Base-by-base conservation (phyloP, 2,113 vertebrate genomes). In the Lagopus leucura region DNA sequence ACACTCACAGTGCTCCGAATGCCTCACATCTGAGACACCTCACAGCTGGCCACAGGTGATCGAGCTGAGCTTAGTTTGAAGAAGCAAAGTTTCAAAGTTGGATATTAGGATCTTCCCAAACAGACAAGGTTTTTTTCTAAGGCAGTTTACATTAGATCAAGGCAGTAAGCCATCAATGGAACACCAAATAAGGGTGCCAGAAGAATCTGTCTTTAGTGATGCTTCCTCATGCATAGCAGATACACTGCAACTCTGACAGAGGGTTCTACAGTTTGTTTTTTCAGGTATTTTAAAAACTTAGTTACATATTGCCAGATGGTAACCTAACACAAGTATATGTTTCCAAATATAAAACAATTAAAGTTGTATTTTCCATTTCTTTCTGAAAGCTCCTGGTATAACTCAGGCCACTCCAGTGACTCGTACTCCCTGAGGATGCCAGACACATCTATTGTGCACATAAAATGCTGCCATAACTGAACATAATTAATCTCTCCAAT, bases 1-100 rank as follows among this genome's bases (percentile, higher is more conserved):
- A 21, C 60, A 11, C 50, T 42, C 61, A 38, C 47, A 60, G 55
- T 0, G 6, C 76, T 75, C 67, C 5, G 1, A 15, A 9, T 8
- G 28, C 20, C 8, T 86, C 17, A 27, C 20, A 25, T 7, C n/a
- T 45, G 67, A 88, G 64, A n/a, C 43, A 34, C 52, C 22, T 57
- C 80, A 82, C 87, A 94, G 92, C 92, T 74, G 90, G 50, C 73
- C 93, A 74, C 73, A 66, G 82, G 89, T 66, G 32, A 48, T 48
- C 6, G 21, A 76, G 58, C 86, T 21, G 80, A 73, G 61, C 50
- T 52, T 42, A 8, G 63, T 45, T 3, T 11, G 79, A 42, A 75
- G 89, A 14, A 85, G 61, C 6, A 10, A 11, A 9, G 22, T 18
- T 89, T 43, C 90, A 67, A 74, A 77, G 78, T 24, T 8, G 43